Evolutionary conservation across 1,140 invertebrate genomes (phyloP).

Genomic region (Littorina saxatilis): DNA sequence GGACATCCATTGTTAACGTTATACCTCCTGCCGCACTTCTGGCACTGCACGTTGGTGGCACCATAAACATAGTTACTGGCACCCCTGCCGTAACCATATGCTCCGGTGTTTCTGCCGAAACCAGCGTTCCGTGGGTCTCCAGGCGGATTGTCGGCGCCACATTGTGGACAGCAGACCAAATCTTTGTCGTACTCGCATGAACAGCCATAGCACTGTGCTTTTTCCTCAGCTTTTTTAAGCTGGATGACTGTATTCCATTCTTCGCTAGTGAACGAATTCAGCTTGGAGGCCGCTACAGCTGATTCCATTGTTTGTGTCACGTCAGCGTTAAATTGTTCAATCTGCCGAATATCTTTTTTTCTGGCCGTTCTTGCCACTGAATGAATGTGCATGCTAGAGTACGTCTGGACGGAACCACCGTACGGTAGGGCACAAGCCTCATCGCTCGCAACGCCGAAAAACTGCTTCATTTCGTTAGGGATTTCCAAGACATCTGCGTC

Average conservation of each 20-base stretch:
- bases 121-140: no score
- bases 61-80: no score
- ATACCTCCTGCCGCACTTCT: background rate
- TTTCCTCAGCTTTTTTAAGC: background rate
- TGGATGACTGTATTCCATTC: background rate
- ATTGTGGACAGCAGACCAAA: background rate
- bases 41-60: background rate
- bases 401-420: no score
- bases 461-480: background rate
- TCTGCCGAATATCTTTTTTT: no score
- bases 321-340: no score
- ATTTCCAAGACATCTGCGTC: constrained; percentile 25
- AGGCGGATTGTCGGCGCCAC: background rate
- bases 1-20: background rate
- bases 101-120: no score
- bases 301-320: no score
- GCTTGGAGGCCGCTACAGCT: background rate
- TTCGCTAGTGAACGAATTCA: background rate
- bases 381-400: no score
- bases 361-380: no score
- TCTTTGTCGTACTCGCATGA: background rate
- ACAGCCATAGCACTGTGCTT: background rate
- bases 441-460: background rate
- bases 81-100: no score
- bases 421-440: no score